Evolutionary conservation across 1,140 invertebrate genomes (phyloP), one percentile per base, ranked within the genome.

Genomic region (Camponotus pennsylvanicus): DNA sequence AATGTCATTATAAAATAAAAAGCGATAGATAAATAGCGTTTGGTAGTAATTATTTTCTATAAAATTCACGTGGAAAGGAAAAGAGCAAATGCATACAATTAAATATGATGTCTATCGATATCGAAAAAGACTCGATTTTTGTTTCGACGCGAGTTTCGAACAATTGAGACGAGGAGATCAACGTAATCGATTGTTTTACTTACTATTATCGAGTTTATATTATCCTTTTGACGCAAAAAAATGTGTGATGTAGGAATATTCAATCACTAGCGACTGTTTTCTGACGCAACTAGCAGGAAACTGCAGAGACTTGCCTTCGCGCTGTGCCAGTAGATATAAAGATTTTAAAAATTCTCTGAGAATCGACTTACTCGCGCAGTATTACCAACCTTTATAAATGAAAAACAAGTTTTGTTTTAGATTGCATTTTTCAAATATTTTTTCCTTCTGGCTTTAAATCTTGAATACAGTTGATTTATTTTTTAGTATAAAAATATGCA

Each of bases 321-420:
- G 40, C 40, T 32, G 27, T 55, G 69, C 69, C 79, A 83, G 61
- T 78, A 80, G 37, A 78, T 66, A 13, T 21, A 66, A 69, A 34
- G 15, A 55, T 63, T 83, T 83, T 75, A 18, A 37, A 83, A 83
- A 83, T 83, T n/a, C 55, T 34, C 27, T 55, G 57, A 61, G 55
- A 61, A 27, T 45, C 45, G 69, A 80, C 42, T 57, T 32, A 69
- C 45, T 80, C n/a, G 21, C 37, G 37, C 78, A 27, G 21, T 9
- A 52, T n/a, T 59, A 32, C 78, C 78, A 80, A 80, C 78, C 34
- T 64, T 34, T 15, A 27, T 63, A 32, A 64, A 64, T 18, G 61
- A 34, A 64, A 64, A 49, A 49, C 42, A 13, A 59, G 55, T 59
- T 59, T n/a, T 59, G n/a, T 52, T 52, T 18, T 49, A 3, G 3